Base-by-base conservation (phyloP, 2,797 vertebrate species). In the Anas flavirostris region DNA sequence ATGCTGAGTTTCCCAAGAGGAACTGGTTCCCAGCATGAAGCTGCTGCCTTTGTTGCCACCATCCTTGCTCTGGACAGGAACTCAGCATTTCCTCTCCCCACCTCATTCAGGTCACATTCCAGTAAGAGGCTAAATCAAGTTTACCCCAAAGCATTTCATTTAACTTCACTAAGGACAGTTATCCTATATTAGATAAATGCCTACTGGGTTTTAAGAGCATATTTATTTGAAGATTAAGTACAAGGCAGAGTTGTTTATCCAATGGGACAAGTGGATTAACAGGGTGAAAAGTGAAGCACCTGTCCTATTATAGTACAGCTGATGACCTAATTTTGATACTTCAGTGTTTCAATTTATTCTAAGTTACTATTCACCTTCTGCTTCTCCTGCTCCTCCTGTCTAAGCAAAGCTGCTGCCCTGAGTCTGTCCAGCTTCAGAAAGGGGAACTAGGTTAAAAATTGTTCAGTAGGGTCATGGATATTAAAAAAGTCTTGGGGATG, bases 181-280 rank as follows among this genome's bases (percentile, higher is more conserved):
- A 94, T 84, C 72, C 87, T 81, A 46, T 88, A 86, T 88, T 90
- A 95, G 74, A 94, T 59, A 81, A 79, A 82, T 91, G 73, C 64
- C 46, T 72, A 52, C 16, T 92, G 88, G 78, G 82, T 91, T 95
- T 94, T 92, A 92, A 94, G 67, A 90, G 28, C 48, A 50, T 91
- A 86, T 96, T 95, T 96, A 82, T 96, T 86, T 92, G 88, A 94
- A 94, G 94, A 95, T 95, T 95, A 95, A 92, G 86, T 95, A 56
- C 75, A 82, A 94, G 58, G 48, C 35, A 76, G 70, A 84, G 50
- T 69, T 88, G 62, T 92, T 95, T 94, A 86, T 85, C 91, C 88
- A 86, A 85, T 43, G 70, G 81, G 72, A 33, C 50, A 81, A 88
- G 74, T 75, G 82, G 81, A 92, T 91, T 95, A 92, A 94, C 10